Evolutionary conservation across 2,113 vertebrate species (phyloP).

Genomic region (Erythrocercus mccallii): DNA sequence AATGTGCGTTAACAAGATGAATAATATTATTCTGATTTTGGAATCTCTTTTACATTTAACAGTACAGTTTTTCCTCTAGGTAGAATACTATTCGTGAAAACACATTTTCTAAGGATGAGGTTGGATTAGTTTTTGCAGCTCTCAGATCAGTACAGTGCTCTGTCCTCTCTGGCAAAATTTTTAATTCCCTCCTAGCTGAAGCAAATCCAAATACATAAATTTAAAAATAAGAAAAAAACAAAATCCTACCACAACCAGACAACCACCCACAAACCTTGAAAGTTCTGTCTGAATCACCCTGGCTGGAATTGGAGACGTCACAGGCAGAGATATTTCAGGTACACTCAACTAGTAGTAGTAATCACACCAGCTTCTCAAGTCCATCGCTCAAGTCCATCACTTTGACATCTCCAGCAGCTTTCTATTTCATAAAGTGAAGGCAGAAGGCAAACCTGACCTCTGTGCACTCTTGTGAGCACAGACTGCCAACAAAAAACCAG

Average conservation of each 20-base stretch:
- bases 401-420: background rate
- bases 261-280: background rate
- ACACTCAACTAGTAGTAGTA: background rate
- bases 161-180: background rate
- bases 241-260: background rate
- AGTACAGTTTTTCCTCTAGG: background rate
- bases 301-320: background rate
- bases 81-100: background rate
- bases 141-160: background rate
- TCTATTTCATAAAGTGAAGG: background rate
- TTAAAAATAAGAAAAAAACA: background rate
- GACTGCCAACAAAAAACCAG: background rate
- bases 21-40: background rate
- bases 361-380: background rate
- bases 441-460: background rate
- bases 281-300: background rate
- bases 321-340: background rate
- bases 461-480: background rate
- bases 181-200: background rate
- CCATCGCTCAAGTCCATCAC: background rate
- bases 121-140: background rate
- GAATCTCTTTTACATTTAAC: background rate
- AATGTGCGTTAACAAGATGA: background rate
- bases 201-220: background rate
- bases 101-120: background rate